phyloP scores from a whole-genome alignment of 1,140 invertebrate genomes.

The Vanessa tameamea region DNA sequence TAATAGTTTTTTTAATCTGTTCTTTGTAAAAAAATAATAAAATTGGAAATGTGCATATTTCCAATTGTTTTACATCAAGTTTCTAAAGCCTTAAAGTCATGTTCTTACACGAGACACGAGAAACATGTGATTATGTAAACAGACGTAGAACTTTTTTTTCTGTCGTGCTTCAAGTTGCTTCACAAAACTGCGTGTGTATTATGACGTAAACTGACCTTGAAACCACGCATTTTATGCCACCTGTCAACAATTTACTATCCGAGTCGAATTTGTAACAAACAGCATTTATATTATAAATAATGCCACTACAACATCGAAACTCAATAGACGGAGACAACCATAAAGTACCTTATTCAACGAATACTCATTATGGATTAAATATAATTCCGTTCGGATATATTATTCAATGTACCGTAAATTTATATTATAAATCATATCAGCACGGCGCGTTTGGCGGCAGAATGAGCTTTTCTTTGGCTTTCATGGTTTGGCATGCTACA shows the following conservation, averaged over 20 bases:
- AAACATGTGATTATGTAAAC: too few relatives aligned
- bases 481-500: conserved; percentile 41
- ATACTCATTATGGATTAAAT: conserved; percentile 23
- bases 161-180: neutral
- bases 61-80: too few relatives aligned
- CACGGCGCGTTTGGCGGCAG: neutral
- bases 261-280: conserved; percentile 46
- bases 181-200: conserved; percentile 17
- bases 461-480: conserved; percentile 31
- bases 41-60: too few relatives aligned
- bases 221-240: conserved; percentile 42
- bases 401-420: conserved; percentile 36
- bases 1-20: too few relatives aligned
- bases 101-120: neutral
- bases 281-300: conserved; percentile 21
- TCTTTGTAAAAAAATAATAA: too few relatives aligned
- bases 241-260: conserved; percentile 49
- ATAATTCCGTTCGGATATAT: conserved; percentile 25
- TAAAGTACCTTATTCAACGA: conserved; percentile 13
- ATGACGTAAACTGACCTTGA: conserved; percentile 32
- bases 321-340: neutral
- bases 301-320: neutral
- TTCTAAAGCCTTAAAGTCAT: conserved; percentile 14
- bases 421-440: conserved; percentile 11
- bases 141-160: too few relatives aligned